Base-by-base conservation (phyloP, 1,140 invertebrate genomes). In the Diachasma alloeum region DNA sequence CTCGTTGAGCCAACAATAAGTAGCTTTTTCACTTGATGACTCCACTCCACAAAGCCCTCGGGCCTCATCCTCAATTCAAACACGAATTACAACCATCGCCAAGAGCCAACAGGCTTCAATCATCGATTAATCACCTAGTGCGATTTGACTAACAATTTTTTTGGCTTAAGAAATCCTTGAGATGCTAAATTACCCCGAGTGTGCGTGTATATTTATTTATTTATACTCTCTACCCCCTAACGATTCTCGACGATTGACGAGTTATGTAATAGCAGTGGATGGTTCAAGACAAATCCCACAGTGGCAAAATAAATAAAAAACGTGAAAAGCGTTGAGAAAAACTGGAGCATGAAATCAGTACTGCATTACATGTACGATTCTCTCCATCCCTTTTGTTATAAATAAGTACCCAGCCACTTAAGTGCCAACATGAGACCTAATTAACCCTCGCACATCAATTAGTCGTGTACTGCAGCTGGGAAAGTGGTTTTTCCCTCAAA, bases 371-470 rank as follows among this genome's bases (percentile, higher is more conserved):
- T 53, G n/a, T 19, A n/a, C 17, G 48, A 53, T 53, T 53, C 17
- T 53, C n/a, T 19, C n/a, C 48, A 17, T 53, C 48, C 48, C 22
- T 72, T 26, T 36, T 37, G 19, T 59, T 44, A 24, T 44, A 17
- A 26, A 42, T 42, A 22, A 11, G 10, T 22, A 72, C n/a, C 4
- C 5, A 53, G 48, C 9, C 17, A 53, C 48, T 53, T 15, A 6
- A 53, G 48, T 53, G 48, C 48, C 48, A 53, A 24, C 17, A n/a
- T 22, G 46, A 36, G 15, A 72, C 31, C 46, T 72, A 72, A 72
- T 72, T 72, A 72, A 72, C 71, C 17, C 46, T 24, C 48, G 53
- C 26, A 72, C 31, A 72, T 37, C 48, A 59, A 56, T 72, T 72
- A 72, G 37, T 26, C 19, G 22, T 26, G 22, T 66, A 63, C 37